Evolutionary conservation across 2,888 invertebrate genomes (phyloP), one percentile per base, ranked within the genome.

Genomic region (Melanostoma mellinum): DNA sequence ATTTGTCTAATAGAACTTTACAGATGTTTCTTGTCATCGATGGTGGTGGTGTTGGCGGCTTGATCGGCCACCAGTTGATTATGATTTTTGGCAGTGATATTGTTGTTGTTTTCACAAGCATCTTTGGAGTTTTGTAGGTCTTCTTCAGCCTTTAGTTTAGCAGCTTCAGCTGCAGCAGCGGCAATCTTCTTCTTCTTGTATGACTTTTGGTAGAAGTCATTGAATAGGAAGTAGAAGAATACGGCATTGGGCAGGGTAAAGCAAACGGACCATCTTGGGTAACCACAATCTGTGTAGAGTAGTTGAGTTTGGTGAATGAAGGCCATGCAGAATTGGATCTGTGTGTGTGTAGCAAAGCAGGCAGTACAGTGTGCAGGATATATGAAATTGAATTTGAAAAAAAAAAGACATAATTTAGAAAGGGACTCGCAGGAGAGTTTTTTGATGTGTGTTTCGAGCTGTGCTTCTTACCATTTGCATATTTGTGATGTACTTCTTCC

Each of bases 201-300:
- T 0, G 96, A 94, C 88, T 95, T 94, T 87, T 95, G 95, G 92
- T 98, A 98, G 92, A 98, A 98, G 88, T 98, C 96, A 80, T 95
- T 94, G 92, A 98, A 98, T 85, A 98, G 93, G 89, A 96, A 94
- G 91, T 97, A 97, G 93, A 98, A 98, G 93, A 98, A 96, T 67
- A 97, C 94, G 6, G 97, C 97, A 92, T 98, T 98, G 6, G 96
- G 95, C 30, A 97, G 93, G 63, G 97, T 97, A 91, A 98, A 95
- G 88, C 94, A 93, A 50, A 96, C 93, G 6, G 95, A 94, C 94
- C 95, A 96, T 86, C 94, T 93, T 3, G 98, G 98, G 90, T 97
- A 98, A 63, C 96, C 95, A 92, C 98, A 98, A 87, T 97, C 96
- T 88, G 95, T 94, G 92, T 96, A 94, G 50, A 98, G 91, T 8